Conservation (phyloP, 1,140 invertebrate genomes). For the Cecropterus lyciades region DNA sequence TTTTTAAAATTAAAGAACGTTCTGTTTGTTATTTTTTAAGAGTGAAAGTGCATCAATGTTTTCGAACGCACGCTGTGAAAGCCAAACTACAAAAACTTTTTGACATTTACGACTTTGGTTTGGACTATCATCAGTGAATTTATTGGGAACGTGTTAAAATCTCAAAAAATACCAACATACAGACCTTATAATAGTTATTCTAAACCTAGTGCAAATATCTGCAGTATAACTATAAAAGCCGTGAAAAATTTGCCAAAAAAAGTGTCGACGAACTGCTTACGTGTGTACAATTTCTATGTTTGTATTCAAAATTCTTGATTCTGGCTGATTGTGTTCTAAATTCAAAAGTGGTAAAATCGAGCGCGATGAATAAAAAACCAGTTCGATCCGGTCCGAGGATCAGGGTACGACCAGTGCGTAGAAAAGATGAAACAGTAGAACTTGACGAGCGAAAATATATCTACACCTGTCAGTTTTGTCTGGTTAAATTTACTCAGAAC, state of each 20-base stretch:
- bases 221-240: not conserved
- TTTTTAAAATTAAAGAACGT: too few species aligned
- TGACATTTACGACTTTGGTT: constrained; percentile 36
- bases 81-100: constrained; percentile 39
- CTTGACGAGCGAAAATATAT: constrained; percentile 61
- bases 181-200: not conserved
- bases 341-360: constrained; percentile 12
- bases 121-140: not conserved
- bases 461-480: constrained; percentile 76
- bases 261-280: constrained; percentile 32
- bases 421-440: constrained; percentile 53
- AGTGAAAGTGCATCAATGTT: constrained; percentile 40
- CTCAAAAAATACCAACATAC: not conserved
- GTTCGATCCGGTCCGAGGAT: constrained; percentile 71
- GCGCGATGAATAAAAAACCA: constrained; percentile 74
- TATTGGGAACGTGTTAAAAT: not conserved
- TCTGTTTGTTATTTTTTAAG: not conserved
- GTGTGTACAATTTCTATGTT: constrained; percentile 29
- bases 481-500: constrained; percentile 73
- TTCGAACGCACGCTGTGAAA: constrained; percentile 39
- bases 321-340: constrained; percentile 4
- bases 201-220: not conserved
- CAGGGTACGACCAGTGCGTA: constrained; percentile 56
- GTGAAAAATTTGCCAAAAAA: not conserved
- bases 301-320: too few species aligned